Evolutionary conservation across 2,797 vertebrate genomes (phyloP).

Genomic region (Todus mexicanus): DNA sequence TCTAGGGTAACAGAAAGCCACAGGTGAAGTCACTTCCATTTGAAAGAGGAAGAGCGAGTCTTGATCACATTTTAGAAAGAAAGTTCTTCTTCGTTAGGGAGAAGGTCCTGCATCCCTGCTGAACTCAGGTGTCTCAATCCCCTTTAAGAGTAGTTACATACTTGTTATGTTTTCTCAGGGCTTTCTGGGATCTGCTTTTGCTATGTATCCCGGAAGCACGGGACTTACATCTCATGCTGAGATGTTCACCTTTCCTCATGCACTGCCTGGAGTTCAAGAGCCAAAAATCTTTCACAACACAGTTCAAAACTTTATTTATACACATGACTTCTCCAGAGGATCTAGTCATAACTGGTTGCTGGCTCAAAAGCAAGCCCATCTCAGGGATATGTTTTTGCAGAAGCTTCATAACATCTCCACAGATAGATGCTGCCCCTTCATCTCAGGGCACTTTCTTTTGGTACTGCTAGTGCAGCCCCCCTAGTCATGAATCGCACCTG

Average conservation of each 20-base stretch:
- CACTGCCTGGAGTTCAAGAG: neutral
- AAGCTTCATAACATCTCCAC: neutral
- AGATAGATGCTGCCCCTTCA: neutral
- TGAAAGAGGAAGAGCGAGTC: neutral
- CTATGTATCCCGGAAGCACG: neutral
- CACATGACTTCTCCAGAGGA: neutral
- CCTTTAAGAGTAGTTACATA: neutral
- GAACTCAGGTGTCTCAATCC: neutral
- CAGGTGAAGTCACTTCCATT: neutral
- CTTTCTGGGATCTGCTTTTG: neutral
- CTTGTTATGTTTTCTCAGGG: neutral
- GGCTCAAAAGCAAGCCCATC: neutral
- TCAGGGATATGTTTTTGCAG: neutral
- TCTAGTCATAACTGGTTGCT: neutral
- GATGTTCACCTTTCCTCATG: neutral
- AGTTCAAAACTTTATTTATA: neutral
- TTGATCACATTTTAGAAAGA: neutral
- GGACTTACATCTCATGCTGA: neutral
- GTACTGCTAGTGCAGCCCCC: fast-evolving
- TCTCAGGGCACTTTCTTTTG: neutral
- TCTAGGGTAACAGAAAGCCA: neutral
- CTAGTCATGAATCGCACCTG: neutral
- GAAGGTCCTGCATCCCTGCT: neutral
- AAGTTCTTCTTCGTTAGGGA: neutral
- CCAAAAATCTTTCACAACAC: neutral